phyloP scores from a whole-genome alignment of 2,797 vertebrate species.

The Thalassophryne amazonica region DNA sequence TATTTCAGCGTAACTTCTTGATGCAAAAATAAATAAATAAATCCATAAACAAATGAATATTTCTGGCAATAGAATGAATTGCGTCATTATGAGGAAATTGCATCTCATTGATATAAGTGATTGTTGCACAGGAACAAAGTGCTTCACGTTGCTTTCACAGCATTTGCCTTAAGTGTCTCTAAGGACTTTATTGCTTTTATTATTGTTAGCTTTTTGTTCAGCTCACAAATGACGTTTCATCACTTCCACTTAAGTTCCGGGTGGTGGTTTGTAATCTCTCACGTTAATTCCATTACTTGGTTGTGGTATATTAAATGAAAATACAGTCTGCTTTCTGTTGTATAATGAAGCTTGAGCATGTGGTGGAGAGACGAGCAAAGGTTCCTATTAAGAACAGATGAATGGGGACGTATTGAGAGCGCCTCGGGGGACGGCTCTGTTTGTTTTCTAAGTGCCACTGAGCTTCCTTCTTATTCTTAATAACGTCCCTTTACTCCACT shows the following conservation, averaged over 20 bases:
- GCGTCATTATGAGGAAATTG: not conserved
- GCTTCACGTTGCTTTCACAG: conserved; percentile 1
- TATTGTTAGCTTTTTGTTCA: conserved; percentile 1
- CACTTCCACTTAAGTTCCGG: conserved; percentile 23
- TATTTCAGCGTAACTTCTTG: too few relatives aligned
- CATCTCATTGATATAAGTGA: conserved; percentile 1
- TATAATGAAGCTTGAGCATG: conserved; percentile 21
- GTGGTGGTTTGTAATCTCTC: conserved; percentile 15
- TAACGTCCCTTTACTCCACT: conserved; percentile 28
- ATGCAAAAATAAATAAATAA: too few relatives aligned
- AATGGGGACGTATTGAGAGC: conserved; percentile 44
- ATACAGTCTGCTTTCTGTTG: not conserved
- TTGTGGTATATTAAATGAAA: conserved; percentile 13
- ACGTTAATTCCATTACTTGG: conserved; percentile 28
- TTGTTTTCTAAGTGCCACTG: conserved; percentile 50
- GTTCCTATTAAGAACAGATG: conserved; percentile 57
- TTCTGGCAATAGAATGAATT: too few relatives aligned
- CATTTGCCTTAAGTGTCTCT: conserved; percentile 20
- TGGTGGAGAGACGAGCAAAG: conserved; percentile 20
- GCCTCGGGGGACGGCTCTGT: conserved; percentile 44
- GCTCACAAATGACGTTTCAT: conserved; percentile 28
- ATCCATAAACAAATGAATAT: too few relatives aligned
- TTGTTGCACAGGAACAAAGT: conserved; percentile 3
- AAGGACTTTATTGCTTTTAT: conserved; percentile 27
- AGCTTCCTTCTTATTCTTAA: conserved; percentile 42